Conservation (phyloP, 1,140 invertebrate genomes). For the Oedothorax gibbosus region DNA sequence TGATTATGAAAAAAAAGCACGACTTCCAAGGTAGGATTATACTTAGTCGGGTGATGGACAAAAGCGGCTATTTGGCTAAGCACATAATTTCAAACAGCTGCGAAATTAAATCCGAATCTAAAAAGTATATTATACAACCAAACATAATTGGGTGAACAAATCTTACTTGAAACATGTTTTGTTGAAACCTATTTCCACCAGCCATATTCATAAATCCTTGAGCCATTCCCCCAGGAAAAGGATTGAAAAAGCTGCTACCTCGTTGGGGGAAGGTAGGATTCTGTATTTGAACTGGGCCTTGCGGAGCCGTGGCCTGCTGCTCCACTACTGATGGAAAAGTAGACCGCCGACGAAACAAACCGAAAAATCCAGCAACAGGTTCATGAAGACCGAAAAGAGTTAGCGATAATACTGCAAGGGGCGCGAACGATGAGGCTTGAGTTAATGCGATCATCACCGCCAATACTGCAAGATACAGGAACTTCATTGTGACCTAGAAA, state of each 20-base stretch:
- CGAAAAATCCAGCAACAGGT: slow-evolving; percentile 29
- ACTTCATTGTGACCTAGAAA: slow-evolving; percentile 12
- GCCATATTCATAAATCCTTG: neutral
- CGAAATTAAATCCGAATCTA: neutral
- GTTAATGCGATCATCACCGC: neutral
- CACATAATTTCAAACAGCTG: neutral
- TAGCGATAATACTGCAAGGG: neutral
- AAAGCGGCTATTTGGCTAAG: too few relatives aligned
- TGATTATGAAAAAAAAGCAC: too few relatives aligned
- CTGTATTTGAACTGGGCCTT: neutral
- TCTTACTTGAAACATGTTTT: neutral
- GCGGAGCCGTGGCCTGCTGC: neutral
- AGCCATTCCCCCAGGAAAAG: slow-evolving; percentile 4
- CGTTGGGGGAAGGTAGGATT: neutral
- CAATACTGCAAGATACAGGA: neutral
- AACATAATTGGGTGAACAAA: neutral
- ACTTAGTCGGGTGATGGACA: too few relatives aligned
- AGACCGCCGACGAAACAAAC: slow-evolving; percentile 33
- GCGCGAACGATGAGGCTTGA: neutral
- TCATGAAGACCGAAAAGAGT: slow-evolving; percentile 3
- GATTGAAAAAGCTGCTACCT: neutral
- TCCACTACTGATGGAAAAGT: neutral
- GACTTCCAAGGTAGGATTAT: too few relatives aligned
- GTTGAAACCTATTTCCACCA: neutral
- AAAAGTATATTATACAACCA: neutral